Evolutionary conservation across 2,113 vertebrate genomes (phyloP).

Genomic region (Gavia stellata): DNA sequence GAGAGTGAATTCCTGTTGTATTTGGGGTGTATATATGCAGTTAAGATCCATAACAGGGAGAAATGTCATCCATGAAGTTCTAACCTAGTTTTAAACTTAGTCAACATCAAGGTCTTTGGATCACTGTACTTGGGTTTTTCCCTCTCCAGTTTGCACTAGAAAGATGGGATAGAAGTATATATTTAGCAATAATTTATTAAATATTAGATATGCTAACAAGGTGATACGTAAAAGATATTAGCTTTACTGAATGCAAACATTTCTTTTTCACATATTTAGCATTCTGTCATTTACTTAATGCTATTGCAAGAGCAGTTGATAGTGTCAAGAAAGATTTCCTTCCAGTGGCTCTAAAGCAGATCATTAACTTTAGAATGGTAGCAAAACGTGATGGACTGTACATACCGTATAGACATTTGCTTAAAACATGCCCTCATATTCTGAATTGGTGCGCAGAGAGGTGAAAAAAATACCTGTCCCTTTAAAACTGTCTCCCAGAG

Average conservation of each 20-base stretch:
- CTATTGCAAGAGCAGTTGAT: not conserved
- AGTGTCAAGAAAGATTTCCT: not conserved
- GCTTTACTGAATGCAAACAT: not conserved
- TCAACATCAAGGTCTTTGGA: not conserved
- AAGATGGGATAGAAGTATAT: not conserved
- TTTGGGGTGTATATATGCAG: not conserved
- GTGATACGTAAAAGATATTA: not conserved
- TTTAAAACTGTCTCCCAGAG: constrained; percentile 42
- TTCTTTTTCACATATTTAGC: not conserved
- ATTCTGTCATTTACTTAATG: not conserved
- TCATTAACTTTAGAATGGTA: not conserved
- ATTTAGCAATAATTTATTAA: not conserved
- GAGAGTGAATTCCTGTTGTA: not conserved
- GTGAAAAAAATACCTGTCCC: not conserved
- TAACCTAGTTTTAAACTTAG: not conserved
- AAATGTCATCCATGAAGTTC: not conserved
- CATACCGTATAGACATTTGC: not conserved
- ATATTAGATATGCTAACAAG: not conserved
- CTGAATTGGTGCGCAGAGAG: not conserved
- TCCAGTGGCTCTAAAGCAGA: not conserved
- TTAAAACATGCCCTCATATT: not conserved
- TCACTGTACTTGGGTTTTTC: not conserved
- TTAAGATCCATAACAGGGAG: not conserved
- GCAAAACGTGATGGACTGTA: not conserved
- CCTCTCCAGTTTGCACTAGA: not conserved